Percentiles rank a stretch among this genome's conserved stretches.
These are phyloP conservation scores for Tachysurus fulvidraco DNA, from an alignment of 2,113 vertebrate species.

Conservation along the genomic window DNA sequence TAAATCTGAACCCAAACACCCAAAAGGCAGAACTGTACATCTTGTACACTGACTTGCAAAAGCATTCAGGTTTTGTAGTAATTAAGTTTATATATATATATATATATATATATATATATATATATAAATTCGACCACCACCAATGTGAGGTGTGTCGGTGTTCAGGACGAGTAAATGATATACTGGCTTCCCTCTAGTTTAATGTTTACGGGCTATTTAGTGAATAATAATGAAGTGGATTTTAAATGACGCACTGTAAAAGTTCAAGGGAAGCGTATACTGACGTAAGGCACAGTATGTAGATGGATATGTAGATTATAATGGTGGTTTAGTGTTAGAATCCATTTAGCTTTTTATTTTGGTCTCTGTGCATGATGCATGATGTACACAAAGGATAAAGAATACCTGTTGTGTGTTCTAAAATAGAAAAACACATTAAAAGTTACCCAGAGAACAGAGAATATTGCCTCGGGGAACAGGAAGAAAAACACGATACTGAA, in stretches of 20 bases:
- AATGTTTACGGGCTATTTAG: not conserved
- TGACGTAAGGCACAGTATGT: not conserved
- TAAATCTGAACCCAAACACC: not conserved
- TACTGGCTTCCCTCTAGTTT: not conserved
- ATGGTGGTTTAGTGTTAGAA: not conserved
- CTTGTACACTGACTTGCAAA: not conserved
- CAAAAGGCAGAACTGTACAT: not conserved
- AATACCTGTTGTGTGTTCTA: not conserved
- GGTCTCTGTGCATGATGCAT: not conserved
- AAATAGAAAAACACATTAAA: not conserved
- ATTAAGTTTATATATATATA: no score
- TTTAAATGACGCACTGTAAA: not conserved
- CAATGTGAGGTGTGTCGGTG: not conserved
- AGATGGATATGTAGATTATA: not conserved
- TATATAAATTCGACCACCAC: not conserved
- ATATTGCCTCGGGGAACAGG: no score
- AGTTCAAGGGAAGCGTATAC: not conserved
- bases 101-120: no score
- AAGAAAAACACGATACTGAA: no score
- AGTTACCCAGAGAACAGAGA: not conserved
- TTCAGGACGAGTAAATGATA: not conserved
- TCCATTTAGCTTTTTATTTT: not conserved
- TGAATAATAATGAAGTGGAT: not conserved
- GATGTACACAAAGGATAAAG: not conserved
- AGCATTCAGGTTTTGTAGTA: not conserved